A percentile compares a stretch with the other conserved stretches of the same genome.
Evolutionary conservation across 1,140 invertebrate genomes (phyloP).

Genomic region (Dendroctonus ponderosae): DNA sequence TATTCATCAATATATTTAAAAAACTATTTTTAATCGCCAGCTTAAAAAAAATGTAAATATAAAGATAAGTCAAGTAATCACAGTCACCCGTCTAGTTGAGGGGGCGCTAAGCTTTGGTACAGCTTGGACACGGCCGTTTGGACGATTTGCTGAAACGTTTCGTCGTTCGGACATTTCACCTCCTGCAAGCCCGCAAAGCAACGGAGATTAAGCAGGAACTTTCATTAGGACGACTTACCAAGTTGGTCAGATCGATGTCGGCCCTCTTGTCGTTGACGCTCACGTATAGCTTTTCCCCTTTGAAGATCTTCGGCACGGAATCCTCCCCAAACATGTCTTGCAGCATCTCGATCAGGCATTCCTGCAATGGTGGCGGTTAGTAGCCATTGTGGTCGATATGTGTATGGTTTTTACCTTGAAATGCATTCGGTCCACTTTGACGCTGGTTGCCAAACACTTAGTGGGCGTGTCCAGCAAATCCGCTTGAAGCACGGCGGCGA

Average conservation of each 20-base stretch:
- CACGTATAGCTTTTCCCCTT: slow-evolving; percentile 84
- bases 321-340: slow-evolving; percentile 95
- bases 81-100: slow-evolving; percentile 35
- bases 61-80: no score
- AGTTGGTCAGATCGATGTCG: slow-evolving; percentile 77
- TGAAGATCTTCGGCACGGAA: slow-evolving; percentile 91
- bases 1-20: no score
- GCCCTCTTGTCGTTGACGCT: slow-evolving; percentile 82
- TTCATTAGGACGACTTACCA: slow-evolving; percentile 56
- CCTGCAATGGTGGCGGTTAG: slow-evolving; percentile 54
- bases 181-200: slow-evolving; percentile 56
- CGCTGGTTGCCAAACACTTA: slow-evolving; percentile 59
- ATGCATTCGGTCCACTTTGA: slow-evolving; percentile 79
- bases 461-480: slow-evolving; percentile 64
- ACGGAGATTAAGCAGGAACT: slow-evolving; percentile 4
- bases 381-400: background rate
- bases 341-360: slow-evolving; percentile 89
- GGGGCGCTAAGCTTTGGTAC: slow-evolving; percentile 78
- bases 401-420: slow-evolving; percentile 62
- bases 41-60: no score
- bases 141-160: slow-evolving; percentile 78
- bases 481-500: slow-evolving; percentile 79
- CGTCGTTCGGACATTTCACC: slow-evolving; percentile 79
- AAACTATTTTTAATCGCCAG: no score
- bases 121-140: slow-evolving; percentile 83